Conservation (phyloP, 2,888 invertebrate species). For the Cerastoderma edule region DNA sequence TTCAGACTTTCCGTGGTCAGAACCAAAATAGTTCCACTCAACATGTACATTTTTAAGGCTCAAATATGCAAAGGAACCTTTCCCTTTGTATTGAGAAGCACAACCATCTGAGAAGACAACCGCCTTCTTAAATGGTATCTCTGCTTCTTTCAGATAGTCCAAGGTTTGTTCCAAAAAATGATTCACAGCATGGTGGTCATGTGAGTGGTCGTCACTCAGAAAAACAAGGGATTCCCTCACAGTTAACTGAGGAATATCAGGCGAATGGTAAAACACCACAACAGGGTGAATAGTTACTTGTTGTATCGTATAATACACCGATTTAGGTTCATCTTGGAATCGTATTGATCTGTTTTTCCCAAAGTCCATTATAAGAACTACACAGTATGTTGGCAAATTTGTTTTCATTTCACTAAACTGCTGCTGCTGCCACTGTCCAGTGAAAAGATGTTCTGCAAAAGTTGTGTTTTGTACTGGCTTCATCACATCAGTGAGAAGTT, state of each 20-base stretch:
- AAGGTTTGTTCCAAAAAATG: slow-evolving; percentile 31
- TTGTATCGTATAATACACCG: slow-evolving; percentile 31
- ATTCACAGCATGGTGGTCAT: slow-evolving; percentile 39
- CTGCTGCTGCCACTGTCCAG: slow-evolving; percentile 52
- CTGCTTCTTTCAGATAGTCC: slow-evolving; percentile 22
- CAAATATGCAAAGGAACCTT: slow-evolving; percentile 23
- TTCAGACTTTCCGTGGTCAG: slow-evolving; percentile 43
- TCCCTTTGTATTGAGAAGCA: slow-evolving; percentile 37
- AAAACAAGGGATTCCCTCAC: slow-evolving; percentile 38
- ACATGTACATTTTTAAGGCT: slow-evolving; percentile 16
- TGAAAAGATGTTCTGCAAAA: slow-evolving; percentile 48
- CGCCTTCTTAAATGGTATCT: slow-evolving; percentile 21
- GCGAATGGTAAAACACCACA: slow-evolving; percentile 44
- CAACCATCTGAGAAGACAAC: slow-evolving; percentile 47
- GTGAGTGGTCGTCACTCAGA: slow-evolving; percentile 37
- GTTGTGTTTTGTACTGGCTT: slow-evolving; percentile 41
- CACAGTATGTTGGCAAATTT: slow-evolving; percentile 46
- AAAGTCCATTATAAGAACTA: slow-evolving; percentile 50
- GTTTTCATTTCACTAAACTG: slow-evolving; percentile 47
- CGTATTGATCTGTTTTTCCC: slow-evolving; percentile 44
- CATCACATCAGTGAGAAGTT: slow-evolving; percentile 40
- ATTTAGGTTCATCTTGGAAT: slow-evolving; percentile 50
- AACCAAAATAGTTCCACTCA: slow-evolving; percentile 43
- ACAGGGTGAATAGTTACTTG: slow-evolving; percentile 51
- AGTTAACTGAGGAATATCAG: slow-evolving; percentile 30